Evolutionary conservation across 2,888 invertebrate genomes (phyloP).

Genomic region (Lobophora halterata): DNA sequence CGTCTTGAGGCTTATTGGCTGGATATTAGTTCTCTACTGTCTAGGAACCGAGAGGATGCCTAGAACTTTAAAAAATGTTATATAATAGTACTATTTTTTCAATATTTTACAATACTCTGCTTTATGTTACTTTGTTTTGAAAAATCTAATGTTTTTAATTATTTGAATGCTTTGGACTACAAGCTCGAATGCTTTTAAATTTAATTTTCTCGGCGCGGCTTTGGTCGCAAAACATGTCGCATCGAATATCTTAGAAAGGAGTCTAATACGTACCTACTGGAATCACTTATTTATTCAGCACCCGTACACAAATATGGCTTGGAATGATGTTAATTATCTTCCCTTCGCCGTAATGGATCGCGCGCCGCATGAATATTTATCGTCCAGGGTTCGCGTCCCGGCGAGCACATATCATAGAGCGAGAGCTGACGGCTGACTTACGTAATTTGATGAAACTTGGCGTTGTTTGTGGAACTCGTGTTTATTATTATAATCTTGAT

Average conservation of each 20-base stretch:
- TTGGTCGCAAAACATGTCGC: too few relatives aligned
- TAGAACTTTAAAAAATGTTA: too few relatives aligned
- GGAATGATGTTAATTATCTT: constrained; percentile 23
- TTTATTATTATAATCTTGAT: too few relatives aligned
- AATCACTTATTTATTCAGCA: constrained; percentile 11
- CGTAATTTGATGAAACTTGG: too few relatives aligned
- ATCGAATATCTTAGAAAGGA: too few relatives aligned
- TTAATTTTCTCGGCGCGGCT: too few relatives aligned
- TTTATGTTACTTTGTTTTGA: neutral
- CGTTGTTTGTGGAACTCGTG: too few relatives aligned
- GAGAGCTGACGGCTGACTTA: neutral
- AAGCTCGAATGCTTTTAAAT: too few relatives aligned
- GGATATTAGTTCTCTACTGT: constrained; percentile 6
- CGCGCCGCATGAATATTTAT: constrained; percentile 25
- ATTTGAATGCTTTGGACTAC: neutral
- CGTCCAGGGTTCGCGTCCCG: constrained; percentile 19
- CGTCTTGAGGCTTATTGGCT: constrained; percentile 14
- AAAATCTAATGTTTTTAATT: constrained; percentile 3
- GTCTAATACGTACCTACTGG: too few relatives aligned
- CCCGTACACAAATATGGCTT: constrained; percentile 23
- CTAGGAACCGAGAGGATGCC: too few relatives aligned
- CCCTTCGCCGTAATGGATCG: constrained; percentile 23
- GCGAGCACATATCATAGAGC: constrained; percentile 10
- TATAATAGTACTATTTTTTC: constrained; percentile 2
- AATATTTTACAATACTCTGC: neutral